A percentile compares a stretch with the other conserved stretches of the same genome.
phyloP scores from a whole-genome alignment of 2,113 vertebrate species.

The Illadopsis cleaveri region DNA sequence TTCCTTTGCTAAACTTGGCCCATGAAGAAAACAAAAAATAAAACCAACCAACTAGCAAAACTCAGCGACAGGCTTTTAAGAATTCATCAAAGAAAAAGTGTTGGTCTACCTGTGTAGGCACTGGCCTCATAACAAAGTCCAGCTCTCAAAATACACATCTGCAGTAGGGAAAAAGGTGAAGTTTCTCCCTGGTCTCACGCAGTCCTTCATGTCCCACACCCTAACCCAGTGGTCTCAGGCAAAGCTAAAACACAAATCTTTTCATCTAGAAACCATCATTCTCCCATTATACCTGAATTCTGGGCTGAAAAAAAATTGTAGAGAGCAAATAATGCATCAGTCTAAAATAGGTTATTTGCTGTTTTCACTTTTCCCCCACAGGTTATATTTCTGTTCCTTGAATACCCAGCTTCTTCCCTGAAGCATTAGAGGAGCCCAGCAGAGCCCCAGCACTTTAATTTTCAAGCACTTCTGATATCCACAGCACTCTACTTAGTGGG shows the following conservation, averaged over 20 bases:
- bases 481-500: not conserved
- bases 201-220: not conserved
- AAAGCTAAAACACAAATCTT: not conserved
- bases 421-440: not conserved
- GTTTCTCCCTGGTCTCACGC: rapidly evolving
- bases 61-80: not conserved
- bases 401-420: not conserved
- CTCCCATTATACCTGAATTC: not conserved
- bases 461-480: not conserved
- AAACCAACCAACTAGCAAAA: not conserved
- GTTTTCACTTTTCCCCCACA: not conserved
- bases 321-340: not conserved
- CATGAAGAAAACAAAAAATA: not conserved
- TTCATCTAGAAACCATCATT: not conserved
- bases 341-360: not conserved
- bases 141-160: not conserved
- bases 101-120: not conserved
- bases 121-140: not conserved
- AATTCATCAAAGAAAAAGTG: not conserved
- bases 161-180: not conserved
- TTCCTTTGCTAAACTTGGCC: not conserved
- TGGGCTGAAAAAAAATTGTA: not conserved
- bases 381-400: not conserved
- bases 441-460: not conserved
- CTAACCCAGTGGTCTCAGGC: not conserved